phyloP scores from a whole-genome alignment of 2,797 vertebrate genomes.

The Delichon dasypus region DNA sequence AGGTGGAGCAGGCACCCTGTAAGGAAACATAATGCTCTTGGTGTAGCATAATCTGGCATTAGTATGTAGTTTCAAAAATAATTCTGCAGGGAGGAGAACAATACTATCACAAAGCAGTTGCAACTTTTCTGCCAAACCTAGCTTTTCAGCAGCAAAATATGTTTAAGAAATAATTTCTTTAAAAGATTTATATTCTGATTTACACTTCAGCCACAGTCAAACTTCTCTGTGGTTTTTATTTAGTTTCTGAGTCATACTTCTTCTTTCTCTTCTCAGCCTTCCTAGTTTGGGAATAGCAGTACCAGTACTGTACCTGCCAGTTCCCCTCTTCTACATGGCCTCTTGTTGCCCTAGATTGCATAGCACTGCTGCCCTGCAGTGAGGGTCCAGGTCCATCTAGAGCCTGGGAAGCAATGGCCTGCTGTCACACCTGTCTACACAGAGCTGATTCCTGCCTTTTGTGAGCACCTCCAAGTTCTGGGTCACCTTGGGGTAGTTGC shows the following conservation, averaged over 20 bases:
- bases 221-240: neutral
- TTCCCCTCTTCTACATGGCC: neutral
- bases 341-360: neutral
- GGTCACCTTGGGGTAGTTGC: neutral
- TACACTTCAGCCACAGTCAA: neutral
- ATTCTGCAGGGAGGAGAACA: neutral
- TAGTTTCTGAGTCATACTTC: constrained; percentile 24
- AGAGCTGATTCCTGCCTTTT: neutral
- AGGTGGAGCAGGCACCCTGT: neutral
- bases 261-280: neutral
- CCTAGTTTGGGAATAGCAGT: neutral
- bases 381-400: neutral
- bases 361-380: neutral
- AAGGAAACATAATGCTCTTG: neutral
- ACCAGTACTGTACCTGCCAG: neutral
- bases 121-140: neutral
- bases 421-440: neutral
- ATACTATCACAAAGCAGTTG: neutral
- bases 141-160: neutral
- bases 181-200: neutral
- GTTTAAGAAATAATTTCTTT: neutral
- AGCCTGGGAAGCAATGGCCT: neutral
- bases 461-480: neutral
- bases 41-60: neutral
- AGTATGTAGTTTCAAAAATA: neutral